Evolutionary conservation across 2,797 vertebrate genomes (phyloP).

Genomic region (Peromyscus melanophrys): DNA sequence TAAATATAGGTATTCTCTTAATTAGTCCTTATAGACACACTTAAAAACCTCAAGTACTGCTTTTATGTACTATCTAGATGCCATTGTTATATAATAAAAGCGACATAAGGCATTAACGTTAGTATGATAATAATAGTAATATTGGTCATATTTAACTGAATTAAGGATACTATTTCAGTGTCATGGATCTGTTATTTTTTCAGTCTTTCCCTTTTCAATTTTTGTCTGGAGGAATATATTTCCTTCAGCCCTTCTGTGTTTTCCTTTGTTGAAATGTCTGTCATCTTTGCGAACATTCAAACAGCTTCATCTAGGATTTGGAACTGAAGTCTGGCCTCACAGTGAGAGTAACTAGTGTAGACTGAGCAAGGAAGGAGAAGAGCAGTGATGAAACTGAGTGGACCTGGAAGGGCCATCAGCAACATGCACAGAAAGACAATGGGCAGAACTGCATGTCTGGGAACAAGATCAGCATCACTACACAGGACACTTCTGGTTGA

Average conservation of each 20-base stretch:
- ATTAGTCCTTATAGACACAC: slow-evolving; percentile 1
- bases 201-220: background rate
- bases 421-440: background rate
- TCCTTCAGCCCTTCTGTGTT: background rate
- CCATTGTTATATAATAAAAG: slow-evolving; percentile 26
- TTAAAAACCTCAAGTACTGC: background rate
- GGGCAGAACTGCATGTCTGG: background rate
- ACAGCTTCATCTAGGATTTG: background rate
- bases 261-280: background rate
- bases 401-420: background rate
- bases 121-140: background rate
- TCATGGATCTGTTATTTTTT: background rate
- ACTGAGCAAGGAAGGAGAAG: background rate
- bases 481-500: background rate
- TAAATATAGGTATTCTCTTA: slow-evolving; percentile 13
- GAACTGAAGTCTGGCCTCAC: background rate
- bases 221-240: background rate
- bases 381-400: background rate
- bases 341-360: background rate
- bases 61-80: background rate
- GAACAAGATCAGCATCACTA: background rate
- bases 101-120: background rate
- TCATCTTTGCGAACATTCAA: background rate
- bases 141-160: background rate
- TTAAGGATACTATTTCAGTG: slow-evolving; percentile 25